Percentiles rank a stretch among this genome's conserved stretches.
phyloP scores from a whole-genome alignment of 1,140 invertebrate genomes.

The Triops cancriformis region DNA sequence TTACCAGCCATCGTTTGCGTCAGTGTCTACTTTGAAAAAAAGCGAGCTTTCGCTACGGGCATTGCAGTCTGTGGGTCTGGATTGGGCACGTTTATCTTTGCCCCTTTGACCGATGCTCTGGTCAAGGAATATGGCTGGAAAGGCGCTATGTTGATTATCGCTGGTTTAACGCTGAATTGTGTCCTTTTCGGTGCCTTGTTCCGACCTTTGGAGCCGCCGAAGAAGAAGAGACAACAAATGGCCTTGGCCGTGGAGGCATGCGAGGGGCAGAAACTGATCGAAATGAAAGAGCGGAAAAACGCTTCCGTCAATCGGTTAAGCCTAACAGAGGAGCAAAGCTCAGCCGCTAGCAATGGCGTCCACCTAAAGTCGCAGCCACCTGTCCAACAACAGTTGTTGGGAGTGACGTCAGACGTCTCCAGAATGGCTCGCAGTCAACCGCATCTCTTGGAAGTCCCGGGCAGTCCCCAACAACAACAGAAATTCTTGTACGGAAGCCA shows the following conservation, averaged over 20 bases:
- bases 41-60: slow-evolving; percentile 79
- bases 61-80: slow-evolving; percentile 92
- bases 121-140: slow-evolving; percentile 57
- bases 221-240: not conserved
- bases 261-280: slow-evolving; percentile 21
- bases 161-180: slow-evolving; percentile 70
- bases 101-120: slow-evolving; percentile 61
- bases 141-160: slow-evolving; percentile 67
- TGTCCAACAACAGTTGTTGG: not conserved
- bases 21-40: slow-evolving; percentile 87
- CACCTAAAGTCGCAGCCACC: not conserved
- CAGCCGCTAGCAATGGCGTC: not conserved
- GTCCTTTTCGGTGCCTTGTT: slow-evolving; percentile 76
- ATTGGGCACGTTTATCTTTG: slow-evolving; percentile 73
- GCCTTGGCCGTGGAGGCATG: slow-evolving; percentile 25
- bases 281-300: slow-evolving; percentile 12
- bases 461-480: slow-evolving; percentile 19
- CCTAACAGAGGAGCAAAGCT: not conserved
- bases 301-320: not conserved
- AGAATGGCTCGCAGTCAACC: slow-evolving; percentile 34
- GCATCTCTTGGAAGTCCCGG: slow-evolving; percentile 29
- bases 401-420: slow-evolving; percentile 10
- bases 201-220: slow-evolving; percentile 43
- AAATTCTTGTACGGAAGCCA: slow-evolving; percentile 30
- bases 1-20: slow-evolving; percentile 90